Conservation (phyloP, 2,888 invertebrate genomes). For the Cyclophora punctaria region DNA sequence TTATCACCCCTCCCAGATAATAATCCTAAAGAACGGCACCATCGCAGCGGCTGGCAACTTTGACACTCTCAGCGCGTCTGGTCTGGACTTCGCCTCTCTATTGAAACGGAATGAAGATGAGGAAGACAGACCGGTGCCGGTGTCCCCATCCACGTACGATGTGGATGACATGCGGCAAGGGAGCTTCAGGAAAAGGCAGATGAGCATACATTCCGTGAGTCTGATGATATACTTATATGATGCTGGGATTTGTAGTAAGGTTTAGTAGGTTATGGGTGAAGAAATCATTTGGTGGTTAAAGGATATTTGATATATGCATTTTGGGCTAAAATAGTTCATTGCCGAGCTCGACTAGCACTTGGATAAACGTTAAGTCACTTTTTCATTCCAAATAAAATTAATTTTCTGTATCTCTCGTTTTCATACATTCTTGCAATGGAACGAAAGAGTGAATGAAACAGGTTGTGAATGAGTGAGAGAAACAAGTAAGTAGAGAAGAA, state of each 20-base stretch:
- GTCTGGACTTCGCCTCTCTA: constrained; percentile 85
- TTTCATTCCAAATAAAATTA: no score
- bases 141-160: constrained; percentile 19
- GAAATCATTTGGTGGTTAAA: neutral
- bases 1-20: constrained; percentile 49
- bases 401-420: no score
- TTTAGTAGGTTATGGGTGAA: no score
- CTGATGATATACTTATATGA: constrained; percentile 1
- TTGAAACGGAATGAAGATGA: constrained; percentile 72
- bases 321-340: neutral
- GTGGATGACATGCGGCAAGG: constrained; percentile 44
- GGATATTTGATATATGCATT: neutral
- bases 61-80: constrained; percentile 81
- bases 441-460: no score
- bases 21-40: constrained; percentile 75
- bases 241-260: no score
- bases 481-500: no score
- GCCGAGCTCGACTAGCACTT: neutral
- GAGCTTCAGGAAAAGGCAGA: constrained; percentile 63
- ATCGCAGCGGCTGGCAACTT: constrained; percentile 80
- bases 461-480: no score
- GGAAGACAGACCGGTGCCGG: constrained; percentile 38
- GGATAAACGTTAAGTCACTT: no score
- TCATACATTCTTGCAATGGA: no score
- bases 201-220: constrained; percentile 69